These are phyloP conservation scores for Drosophila serrata DNA, from an alignment of 1,140 invertebrate species.

Conservation along the genomic window DNA sequence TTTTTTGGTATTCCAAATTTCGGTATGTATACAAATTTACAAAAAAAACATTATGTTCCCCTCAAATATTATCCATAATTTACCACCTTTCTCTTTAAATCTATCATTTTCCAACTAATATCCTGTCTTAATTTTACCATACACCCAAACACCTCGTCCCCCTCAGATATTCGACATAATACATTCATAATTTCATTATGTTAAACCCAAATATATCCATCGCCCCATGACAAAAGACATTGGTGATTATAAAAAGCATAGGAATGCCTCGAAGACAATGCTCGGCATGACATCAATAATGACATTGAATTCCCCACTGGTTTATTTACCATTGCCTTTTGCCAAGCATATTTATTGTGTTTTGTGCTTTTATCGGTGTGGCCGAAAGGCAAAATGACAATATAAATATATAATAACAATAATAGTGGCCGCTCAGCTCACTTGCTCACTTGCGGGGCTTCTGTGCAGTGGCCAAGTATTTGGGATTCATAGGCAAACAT, in stretches of 20 bases:
- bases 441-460: conserved; percentile 64
- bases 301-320: conserved; percentile 70
- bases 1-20: no score
- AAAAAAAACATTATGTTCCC: no score
- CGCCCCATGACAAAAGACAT: not conserved
- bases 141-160: no score
- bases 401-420: conserved; percentile 71
- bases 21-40: no score
- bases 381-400: conserved; percentile 61
- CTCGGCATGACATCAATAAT: conserved; percentile 79
- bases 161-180: not conserved
- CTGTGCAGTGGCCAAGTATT: conserved; percentile 40
- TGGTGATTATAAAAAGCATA: conserved; percentile 69
- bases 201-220: conserved; percentile 35
- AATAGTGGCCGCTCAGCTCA: conserved; percentile 37
- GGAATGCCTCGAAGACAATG: conserved; percentile 50
- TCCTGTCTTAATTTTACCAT: not conserved
- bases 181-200: conserved; percentile 67
- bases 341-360: conserved; percentile 62
- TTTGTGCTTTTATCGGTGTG: conserved; percentile 63
- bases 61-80: no score
- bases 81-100: not conserved
- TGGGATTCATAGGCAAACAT: conserved; percentile 46
- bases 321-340: conserved; percentile 33
- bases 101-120: not conserved